Evolutionary conservation across 2,888 invertebrate species (phyloP).

Genomic region (Drosophila tanythrix): DNA sequence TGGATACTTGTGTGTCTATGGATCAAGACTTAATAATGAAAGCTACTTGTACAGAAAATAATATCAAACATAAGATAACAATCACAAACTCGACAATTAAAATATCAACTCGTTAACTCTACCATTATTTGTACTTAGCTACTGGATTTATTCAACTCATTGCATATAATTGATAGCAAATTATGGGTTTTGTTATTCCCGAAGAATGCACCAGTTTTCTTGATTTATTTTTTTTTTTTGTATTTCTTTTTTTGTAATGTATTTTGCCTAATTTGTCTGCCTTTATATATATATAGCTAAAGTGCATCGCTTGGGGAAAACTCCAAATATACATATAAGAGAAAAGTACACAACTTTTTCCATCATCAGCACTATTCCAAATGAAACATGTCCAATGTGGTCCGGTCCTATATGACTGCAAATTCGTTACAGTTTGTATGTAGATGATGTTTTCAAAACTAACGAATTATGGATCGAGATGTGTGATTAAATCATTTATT

Average conservation of each 20-base stretch:
- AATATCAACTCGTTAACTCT: constrained; percentile 42
- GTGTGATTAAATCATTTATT: background rate
- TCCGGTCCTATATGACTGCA: background rate
- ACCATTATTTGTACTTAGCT: constrained; percentile 37
- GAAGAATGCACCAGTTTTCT: constrained; percentile 29
- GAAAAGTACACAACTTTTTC: constrained; percentile 30
- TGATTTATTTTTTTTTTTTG: background rate
- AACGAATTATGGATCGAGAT: background rate
- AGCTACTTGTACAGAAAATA: constrained; percentile 43
- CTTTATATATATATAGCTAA: constrained; percentile 1
- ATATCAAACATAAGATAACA: constrained; percentile 39
- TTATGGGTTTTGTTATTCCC: constrained; percentile 30
- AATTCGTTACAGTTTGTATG: background rate
- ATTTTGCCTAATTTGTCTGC: constrained; percentile 20
- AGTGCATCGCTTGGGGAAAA: constrained; percentile 40
- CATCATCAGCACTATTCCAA: constrained; percentile 15
- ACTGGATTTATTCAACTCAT: constrained; percentile 36
- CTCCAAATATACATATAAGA: constrained; percentile 12
- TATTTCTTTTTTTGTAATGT: background rate
- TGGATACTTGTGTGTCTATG: constrained; percentile 23
- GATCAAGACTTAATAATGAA: constrained; percentile 17
- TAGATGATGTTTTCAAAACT: background rate
- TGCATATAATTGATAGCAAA: constrained; percentile 24
- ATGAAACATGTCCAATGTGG: background rate
- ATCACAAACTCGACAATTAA: constrained; percentile 37